A percentile compares a stretch with the other conserved stretches of the same genome.
Conservation (phyloP, 2,888 invertebrate species). For the Erannis defoliaria region DNA sequence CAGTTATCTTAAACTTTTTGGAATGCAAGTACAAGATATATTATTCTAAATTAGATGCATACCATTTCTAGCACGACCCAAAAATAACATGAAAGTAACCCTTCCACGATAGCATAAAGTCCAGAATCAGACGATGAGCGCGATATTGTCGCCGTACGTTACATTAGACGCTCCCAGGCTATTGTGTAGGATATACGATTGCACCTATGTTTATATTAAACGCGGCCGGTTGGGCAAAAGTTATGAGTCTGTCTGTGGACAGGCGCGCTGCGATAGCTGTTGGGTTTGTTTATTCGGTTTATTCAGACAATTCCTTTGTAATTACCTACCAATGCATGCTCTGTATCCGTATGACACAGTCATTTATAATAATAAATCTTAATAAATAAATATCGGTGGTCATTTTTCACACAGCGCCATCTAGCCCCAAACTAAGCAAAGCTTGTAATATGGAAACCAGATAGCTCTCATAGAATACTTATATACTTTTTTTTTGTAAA, state of each 20-base stretch:
- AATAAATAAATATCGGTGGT: too few relatives aligned
- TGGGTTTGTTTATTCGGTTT: conserved; percentile 26
- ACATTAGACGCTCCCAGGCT: conserved; percentile 22
- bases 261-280: conserved; percentile 5
- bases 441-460: too few relatives aligned
- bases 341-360: too few relatives aligned
- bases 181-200: conserved; percentile 33
- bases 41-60: not conserved
- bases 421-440: too few relatives aligned
- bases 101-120: conserved; percentile 10
- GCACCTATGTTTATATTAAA: conserved; percentile 37
- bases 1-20: not conserved
- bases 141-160: conserved; percentile 28
- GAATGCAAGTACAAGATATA: not conserved
- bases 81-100: conserved; percentile 6
- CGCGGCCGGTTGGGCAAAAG: conserved; percentile 25
- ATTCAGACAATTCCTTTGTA: conserved; percentile 12
- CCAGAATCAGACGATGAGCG: not conserved
- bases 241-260: conserved; percentile 32
- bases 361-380: too few relatives aligned
- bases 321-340: not conserved
- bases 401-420: too few relatives aligned
- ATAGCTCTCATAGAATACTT: too few relatives aligned
- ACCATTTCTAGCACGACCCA: conserved; percentile 1
- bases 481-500: too few relatives aligned